Base-by-base conservation (phyloP, 2,888 invertebrate genomes). In the Gymnocheta viridis region DNA sequence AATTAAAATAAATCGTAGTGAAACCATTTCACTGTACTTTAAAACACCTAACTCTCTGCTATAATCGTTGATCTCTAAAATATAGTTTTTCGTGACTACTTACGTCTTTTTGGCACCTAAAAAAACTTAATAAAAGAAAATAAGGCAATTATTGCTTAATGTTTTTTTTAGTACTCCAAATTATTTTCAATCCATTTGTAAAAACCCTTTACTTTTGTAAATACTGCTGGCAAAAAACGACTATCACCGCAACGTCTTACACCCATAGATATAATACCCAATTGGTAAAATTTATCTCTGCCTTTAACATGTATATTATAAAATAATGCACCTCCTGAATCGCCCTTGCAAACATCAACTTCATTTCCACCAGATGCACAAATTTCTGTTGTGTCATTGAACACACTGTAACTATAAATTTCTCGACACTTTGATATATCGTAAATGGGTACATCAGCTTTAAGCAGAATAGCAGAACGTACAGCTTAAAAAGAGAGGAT, bases 121-220 rank as follows among this genome's bases (percentile, higher is more conserved):
- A n/a, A n/a, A n/a, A n/a, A n/a, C n/a, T n/a, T n/a, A n/a, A n/a
- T n/a, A n/a, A n/a, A n/a, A n/a, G n/a, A n/a, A n/a, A n/a, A n/a
- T n/a, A n/a, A n/a, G n/a, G n/a, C n/a, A n/a, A n/a, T n/a, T n/a
- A n/a, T n/a, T n/a, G n/a, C n/a, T n/a, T n/a, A n/a, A 27, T 32
- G 19, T 41, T 4, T 2, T 35, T 5, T 22, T 60, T 62, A 74
- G 5, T 44, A 44, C n/a, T 81, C 81, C 14, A 81, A 74, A 62
- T 74, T 81, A 69, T 62, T 60, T 62, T 81, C 81, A 62, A 81
- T 81, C 81, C 81, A 81, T 12, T 81, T 74, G 6, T 67, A 69
- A 35, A 51, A 81, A 12, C 51, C 81, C 6, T 22, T 51, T 1
- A 81, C 2, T 44, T 74, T 81, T 19, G 81, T 81, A 60, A 81